A percentile compares a stretch with the other conserved stretches of the same genome.
phyloP scores from a whole-genome alignment of 2,888 invertebrate species.

The Teleogryllus oceanicus region DNA sequence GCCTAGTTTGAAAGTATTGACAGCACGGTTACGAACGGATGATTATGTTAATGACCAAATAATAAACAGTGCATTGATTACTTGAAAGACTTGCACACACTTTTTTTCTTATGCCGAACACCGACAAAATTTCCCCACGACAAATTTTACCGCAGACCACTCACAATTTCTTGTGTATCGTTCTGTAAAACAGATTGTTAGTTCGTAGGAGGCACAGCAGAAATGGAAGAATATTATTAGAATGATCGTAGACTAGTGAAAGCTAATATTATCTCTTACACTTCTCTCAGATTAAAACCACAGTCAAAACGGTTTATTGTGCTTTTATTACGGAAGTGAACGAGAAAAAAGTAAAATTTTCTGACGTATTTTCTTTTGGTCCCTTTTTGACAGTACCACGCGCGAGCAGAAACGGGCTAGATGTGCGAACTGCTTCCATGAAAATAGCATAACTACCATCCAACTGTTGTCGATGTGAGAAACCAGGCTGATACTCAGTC shows the following conservation, averaged over 20 bases:
- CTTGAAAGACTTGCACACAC: background rate
- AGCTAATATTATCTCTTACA: background rate
- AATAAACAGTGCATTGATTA: too few species aligned
- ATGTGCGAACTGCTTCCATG: background rate
- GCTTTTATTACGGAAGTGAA: background rate
- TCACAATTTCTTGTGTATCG: background rate
- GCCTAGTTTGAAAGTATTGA: too few species aligned
- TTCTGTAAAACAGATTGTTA: background rate
- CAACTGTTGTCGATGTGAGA: constrained; percentile 6
- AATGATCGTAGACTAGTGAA: constrained; percentile 3
- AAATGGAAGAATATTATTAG: constrained; percentile 18
- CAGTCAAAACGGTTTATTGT: background rate
- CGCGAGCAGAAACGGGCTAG: background rate
- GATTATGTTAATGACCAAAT: too few species aligned
- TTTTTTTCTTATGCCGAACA: background rate
- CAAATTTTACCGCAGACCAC: background rate
- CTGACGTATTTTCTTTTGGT: background rate
- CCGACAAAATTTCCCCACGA: background rate
- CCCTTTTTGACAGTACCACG: constrained; percentile 7
- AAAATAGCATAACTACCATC: background rate
- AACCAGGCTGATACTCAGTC: background rate
- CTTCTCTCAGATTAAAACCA: background rate
- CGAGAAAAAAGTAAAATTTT: constrained; percentile 9
- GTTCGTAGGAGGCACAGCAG: constrained; percentile 11
- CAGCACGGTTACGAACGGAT: too few species aligned